Percentiles rank a stretch among this genome's conserved stretches.
Conservation (phyloP, 2,113 vertebrate genomes). For the Burhinus bistriatus region DNA sequence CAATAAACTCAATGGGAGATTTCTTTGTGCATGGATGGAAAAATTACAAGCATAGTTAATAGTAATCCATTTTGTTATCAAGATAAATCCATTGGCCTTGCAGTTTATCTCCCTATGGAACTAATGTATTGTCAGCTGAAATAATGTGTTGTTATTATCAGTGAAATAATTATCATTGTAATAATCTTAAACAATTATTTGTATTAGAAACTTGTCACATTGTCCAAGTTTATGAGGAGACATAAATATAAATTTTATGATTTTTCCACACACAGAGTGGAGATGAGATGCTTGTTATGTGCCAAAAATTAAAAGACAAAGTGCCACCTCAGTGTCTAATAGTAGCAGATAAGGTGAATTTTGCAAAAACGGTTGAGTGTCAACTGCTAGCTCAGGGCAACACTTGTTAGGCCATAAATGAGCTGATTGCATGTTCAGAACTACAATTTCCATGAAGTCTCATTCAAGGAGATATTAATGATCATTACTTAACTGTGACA, state of each 20-base stretch:
- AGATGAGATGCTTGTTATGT: background rate
- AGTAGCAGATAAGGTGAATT: background rate
- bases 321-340: background rate
- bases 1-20: background rate
- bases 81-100: constrained; percentile 23
- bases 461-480: constrained; percentile 37
- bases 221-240: background rate
- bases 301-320: background rate
- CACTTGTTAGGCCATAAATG: constrained; percentile 20
- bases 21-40: background rate
- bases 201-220: constrained; percentile 10
- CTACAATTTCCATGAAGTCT: constrained; percentile 30
- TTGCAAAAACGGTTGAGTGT: background rate
- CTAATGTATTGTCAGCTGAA: constrained; percentile 36
- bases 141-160: constrained; percentile 24
- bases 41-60: background rate
- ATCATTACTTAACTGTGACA: background rate
- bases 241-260: background rate
- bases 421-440: constrained; percentile 34
- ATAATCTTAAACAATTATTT: constrained; percentile 32
- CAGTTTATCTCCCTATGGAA: constrained; percentile 43
- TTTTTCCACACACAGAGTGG: background rate
- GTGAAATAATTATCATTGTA: constrained; percentile 16
- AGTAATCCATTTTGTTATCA: constrained; percentile 27
- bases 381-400: background rate